phyloP scores from a whole-genome alignment of 1,140 invertebrate species.

The Cylas formicarius region DNA sequence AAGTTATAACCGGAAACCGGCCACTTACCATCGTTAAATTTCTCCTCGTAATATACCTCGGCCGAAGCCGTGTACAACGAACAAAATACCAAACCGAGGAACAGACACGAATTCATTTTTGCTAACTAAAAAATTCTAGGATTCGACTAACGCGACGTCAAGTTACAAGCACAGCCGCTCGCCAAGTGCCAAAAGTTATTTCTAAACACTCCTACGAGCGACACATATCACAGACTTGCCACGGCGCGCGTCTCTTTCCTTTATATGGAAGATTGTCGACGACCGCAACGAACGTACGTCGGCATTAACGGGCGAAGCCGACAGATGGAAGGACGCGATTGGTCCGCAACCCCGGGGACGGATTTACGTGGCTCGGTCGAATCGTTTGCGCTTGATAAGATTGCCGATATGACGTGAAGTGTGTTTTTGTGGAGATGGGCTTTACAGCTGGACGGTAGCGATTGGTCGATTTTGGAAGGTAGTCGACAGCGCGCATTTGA shows the following conservation, averaged over 20 bases:
- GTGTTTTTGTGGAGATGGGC: conserved; percentile 8
- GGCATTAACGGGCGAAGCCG: conserved; percentile 17
- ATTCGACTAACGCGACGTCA: conserved; percentile 29
- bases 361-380: conserved; percentile 22
- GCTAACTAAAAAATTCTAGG: conserved; percentile 13
- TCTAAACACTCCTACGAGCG: conserved; percentile 12
- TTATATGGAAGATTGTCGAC: conserved; percentile 6
- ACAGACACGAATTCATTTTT: conserved; percentile 36
- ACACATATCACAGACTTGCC: conserved; percentile 19
- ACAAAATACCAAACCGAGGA: conserved; percentile 30
- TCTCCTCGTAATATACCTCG: conserved; percentile 64
- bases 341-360: conserved; percentile 20
- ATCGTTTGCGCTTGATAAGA: conserved; percentile 4
- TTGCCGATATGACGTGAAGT: conserved; percentile 19
- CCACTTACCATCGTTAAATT: conserved; percentile 66
- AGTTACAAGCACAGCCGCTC: conserved; percentile 29
- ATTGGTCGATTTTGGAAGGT: conserved; percentile 28
- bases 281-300: conserved; percentile 16
- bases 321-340: conserved; percentile 42
- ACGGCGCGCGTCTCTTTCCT: conserved; percentile 5
- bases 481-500: conserved; percentile 17
- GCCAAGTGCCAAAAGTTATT: conserved; percentile 34
- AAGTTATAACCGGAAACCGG: conserved; percentile 30
- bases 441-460: conserved; percentile 35
- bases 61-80: conserved; percentile 35